A percentile compares a stretch with the other conserved stretches of the same genome.
Conservation (phyloP, 2,888 invertebrate species). For the Drosophila ezoana region DNA sequence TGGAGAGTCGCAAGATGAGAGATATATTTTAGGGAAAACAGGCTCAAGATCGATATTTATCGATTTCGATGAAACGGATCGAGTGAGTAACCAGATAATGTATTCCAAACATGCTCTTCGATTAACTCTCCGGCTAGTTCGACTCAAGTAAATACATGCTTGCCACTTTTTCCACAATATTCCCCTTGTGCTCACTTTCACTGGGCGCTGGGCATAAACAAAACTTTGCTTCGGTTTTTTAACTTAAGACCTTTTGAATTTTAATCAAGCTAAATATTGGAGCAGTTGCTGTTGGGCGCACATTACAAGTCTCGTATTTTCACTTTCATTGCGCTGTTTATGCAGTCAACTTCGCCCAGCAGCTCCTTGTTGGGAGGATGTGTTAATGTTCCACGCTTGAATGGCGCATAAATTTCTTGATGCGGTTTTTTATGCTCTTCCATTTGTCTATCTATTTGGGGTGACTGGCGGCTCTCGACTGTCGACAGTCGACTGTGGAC, state of each 20-base stretch:
- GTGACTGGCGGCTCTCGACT: slow-evolving; percentile 34
- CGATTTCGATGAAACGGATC: too few species aligned
- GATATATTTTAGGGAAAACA: too few species aligned
- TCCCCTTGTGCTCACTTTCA: too few species aligned
- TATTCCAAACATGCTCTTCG: too few species aligned
- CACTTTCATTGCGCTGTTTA: slow-evolving; percentile 70
- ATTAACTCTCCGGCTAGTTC: too few species aligned
- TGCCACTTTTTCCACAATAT: too few species aligned
- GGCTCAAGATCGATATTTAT: too few species aligned
- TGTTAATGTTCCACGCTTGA: slow-evolving; percentile 78
- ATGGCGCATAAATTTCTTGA: slow-evolving; percentile 79
- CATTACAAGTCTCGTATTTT: slow-evolving; percentile 60
- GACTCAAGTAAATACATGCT: too few species aligned
- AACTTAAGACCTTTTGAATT: slow-evolving; percentile 70
- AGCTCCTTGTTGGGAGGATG: slow-evolving; percentile 57
- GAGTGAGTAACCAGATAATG: too few species aligned
- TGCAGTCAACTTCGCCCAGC: slow-evolving; percentile 42
- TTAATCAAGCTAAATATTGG: slow-evolving; percentile 76
- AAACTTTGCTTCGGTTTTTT: slow-evolving; percentile 25
- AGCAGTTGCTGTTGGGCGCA: slow-evolving; percentile 55
- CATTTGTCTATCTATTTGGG: slow-evolving; percentile 54
- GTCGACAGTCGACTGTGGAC: neutral
- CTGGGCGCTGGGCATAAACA: neutral
- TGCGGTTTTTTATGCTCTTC: slow-evolving; percentile 69
- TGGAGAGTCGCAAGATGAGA: too few species aligned